Evolutionary conservation across 2,797 vertebrate species (phyloP).

Genomic region (Micrastur ruficollis): DNA sequence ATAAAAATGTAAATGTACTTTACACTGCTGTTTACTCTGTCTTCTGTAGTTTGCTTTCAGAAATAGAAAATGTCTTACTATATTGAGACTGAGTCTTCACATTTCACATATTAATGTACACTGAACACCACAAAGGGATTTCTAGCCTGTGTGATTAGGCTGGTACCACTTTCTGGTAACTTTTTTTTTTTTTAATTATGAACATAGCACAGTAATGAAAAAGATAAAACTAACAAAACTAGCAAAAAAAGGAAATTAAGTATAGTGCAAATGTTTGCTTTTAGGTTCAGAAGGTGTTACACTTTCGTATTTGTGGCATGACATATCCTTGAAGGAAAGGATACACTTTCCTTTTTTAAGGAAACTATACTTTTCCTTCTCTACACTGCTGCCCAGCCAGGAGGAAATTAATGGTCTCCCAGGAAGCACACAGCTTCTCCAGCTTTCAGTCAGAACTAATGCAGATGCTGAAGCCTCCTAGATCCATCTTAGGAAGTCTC

Average conservation of each 20-base stretch:
- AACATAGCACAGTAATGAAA: background rate
- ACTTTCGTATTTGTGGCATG: background rate
- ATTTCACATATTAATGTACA: background rate
- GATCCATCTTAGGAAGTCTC: too few relatives aligned
- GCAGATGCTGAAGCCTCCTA: background rate
- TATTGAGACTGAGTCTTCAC: background rate
- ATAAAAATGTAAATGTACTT: background rate
- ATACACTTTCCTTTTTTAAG: too few relatives aligned
- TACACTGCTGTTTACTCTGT: background rate
- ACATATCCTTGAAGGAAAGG: background rate
- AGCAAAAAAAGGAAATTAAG: background rate
- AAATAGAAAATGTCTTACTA: background rate
- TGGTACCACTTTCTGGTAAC: background rate
- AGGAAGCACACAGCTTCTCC: background rate
- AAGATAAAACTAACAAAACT: background rate
- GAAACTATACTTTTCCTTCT: background rate
- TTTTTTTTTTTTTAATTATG: background rate
- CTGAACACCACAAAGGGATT: background rate
- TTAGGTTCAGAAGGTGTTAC: background rate
- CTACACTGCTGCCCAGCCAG: background rate
- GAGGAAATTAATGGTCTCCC: background rate
- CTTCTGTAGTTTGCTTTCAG: background rate
- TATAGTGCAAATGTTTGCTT: background rate
- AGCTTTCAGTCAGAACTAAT: background rate
- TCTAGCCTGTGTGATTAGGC: background rate